Conservation (phyloP, 2,113 vertebrate genomes). For the Campylorhamphus procurvoides region DNA sequence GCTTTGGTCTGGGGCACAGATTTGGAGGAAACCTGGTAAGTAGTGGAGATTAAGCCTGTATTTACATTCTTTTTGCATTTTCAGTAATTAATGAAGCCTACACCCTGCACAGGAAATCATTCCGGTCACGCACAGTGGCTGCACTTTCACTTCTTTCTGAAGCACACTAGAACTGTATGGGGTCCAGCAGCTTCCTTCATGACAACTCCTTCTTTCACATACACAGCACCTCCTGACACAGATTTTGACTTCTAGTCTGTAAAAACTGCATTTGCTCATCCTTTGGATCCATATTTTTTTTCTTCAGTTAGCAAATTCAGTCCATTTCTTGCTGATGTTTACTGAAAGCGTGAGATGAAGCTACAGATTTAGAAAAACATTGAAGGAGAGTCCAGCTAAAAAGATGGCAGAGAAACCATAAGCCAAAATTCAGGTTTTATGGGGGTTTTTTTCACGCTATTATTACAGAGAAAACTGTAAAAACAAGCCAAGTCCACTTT, state of each 20-base stretch:
- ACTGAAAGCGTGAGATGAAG: background rate
- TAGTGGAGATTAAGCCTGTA: background rate
- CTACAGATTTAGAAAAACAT: constrained; percentile 1
- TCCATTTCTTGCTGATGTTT: constrained; percentile 8
- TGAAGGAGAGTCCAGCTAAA: background rate
- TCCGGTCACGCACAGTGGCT: background rate
- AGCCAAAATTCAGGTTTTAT: constrained; percentile 4
- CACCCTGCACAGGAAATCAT: background rate
- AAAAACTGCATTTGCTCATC: background rate
- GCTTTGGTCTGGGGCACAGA: background rate
- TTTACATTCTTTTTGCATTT: background rate
- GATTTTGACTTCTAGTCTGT: background rate
- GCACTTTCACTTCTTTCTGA: background rate
- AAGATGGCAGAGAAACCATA: background rate
- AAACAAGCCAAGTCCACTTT: background rate
- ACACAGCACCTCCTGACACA: background rate
- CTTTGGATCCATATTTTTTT: background rate
- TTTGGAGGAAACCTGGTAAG: background rate
- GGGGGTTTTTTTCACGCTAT: background rate
- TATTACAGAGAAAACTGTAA: constrained; percentile 4
- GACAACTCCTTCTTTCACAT: constrained; percentile 12
- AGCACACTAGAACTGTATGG: background rate
- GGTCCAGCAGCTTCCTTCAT: background rate
- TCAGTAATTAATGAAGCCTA: background rate
- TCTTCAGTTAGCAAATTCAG: background rate